Evolutionary conservation across 2,797 vertebrate species (phyloP).

Genomic region (Enteromius fasciolatus): DNA sequence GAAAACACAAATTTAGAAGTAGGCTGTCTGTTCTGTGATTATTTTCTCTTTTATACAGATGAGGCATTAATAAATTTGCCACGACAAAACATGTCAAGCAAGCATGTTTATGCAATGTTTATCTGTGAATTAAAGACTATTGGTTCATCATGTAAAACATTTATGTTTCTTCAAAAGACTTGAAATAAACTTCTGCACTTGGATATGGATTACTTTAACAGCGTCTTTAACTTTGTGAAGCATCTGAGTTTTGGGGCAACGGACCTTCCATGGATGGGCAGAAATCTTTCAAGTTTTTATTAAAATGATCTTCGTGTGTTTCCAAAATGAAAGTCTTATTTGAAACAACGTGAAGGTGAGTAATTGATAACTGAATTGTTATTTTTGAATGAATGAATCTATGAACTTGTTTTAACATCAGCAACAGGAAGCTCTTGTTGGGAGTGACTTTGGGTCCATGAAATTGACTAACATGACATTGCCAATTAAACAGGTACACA

Average conservation of each 20-base stretch:
- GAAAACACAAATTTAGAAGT: no score
- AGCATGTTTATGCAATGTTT: neutral
- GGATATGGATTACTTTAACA: neutral
- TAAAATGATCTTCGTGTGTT: neutral
- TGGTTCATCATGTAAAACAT: neutral
- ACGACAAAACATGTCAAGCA: neutral
- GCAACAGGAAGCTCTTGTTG: neutral
- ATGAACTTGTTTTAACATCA: neutral
- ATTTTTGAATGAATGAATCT: neutral
- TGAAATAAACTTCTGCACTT: neutral
- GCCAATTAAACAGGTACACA: slow-evolving; percentile 10
- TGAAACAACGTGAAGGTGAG: neutral
- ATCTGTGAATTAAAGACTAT: neutral
- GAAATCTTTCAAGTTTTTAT: neutral
- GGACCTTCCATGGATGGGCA: neutral
- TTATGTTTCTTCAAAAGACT: neutral
- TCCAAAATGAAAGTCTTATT: neutral
- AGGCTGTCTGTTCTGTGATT: no score
- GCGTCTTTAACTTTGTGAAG: neutral
- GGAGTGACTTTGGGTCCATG: neutral
- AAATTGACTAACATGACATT: slow-evolving; percentile 20
- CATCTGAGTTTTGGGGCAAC: neutral
- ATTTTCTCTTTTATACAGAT: no score
- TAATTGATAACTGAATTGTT: neutral
- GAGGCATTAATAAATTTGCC: neutral